Evolutionary conservation across 2,113 vertebrate genomes (phyloP).

Genomic region (Melanocharis versteri): DNA sequence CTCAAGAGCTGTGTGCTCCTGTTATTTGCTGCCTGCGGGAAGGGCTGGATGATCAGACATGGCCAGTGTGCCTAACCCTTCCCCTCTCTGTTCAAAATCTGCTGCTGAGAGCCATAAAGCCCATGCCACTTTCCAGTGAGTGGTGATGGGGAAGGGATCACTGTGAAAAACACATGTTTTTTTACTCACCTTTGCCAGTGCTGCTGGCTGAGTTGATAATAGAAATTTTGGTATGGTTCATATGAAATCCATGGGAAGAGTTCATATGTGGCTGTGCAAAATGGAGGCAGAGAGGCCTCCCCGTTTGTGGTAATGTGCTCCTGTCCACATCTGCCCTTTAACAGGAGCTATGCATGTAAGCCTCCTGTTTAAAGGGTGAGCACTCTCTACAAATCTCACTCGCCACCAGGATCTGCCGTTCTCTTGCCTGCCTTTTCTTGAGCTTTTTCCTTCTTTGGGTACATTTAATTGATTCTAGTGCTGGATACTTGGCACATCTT

Average conservation of each 20-base stretch:
- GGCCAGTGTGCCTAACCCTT: neutral
- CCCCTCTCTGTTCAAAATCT: neutral
- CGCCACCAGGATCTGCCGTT: neutral
- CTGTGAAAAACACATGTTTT: accelerated
- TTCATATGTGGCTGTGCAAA: neutral
- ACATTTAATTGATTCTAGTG: neutral
- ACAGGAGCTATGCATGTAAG: neutral
- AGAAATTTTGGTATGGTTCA: neutral
- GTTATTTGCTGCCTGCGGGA: neutral
- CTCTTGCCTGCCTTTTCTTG: neutral
- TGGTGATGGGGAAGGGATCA: neutral
- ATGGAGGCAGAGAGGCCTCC: neutral
- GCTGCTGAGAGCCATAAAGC: neutral
- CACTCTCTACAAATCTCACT: neutral
- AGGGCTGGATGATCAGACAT: neutral
- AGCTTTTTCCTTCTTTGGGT: neutral
- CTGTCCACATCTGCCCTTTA: neutral
- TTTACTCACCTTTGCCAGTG: neutral
- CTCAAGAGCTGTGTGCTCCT: neutral
- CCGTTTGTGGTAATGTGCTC: neutral
- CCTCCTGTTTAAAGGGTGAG: neutral
- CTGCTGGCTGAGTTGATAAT: neutral
- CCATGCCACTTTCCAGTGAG: neutral
- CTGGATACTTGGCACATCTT: neutral
- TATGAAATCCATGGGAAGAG: neutral